Percentiles rank a stretch among this genome's conserved stretches.
phyloP scores from a whole-genome alignment of 2,797 vertebrate genomes.

The Gobio occitaniae region DNA sequence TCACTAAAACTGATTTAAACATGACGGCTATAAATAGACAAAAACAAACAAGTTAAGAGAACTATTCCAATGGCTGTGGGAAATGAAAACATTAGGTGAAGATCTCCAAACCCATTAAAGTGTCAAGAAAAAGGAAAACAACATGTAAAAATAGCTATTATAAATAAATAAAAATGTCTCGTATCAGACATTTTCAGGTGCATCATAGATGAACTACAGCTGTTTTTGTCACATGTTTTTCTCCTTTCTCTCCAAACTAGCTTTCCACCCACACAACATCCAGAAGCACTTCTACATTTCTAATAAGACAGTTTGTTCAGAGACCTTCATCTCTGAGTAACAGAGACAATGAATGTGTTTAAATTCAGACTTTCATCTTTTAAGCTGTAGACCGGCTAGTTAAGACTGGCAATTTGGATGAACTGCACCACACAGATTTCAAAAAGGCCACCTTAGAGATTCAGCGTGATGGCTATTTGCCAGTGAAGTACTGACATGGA shows the following conservation, averaged over 20 bases:
- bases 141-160: neutral
- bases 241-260: neutral
- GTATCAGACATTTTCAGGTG: conserved; percentile 1
- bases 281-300: conserved; percentile 50
- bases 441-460: conserved; percentile 26
- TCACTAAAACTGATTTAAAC: neutral
- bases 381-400: conserved; percentile 31
- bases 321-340: conserved; percentile 24
- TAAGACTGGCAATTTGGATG: conserved; percentile 32
- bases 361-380: conserved; percentile 1
- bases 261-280: conserved; percentile 48
- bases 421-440: conserved; percentile 51
- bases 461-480: conserved; percentile 7
- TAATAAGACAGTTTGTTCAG: conserved; percentile 39
- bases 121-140: conserved; percentile 15
- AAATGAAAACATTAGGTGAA: neutral
- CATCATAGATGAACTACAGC: neutral
- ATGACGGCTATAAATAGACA: neutral
- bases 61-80: neutral
- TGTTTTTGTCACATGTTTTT: conserved; percentile 19
- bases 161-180: neutral
- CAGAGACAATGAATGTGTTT: neutral
- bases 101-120: neutral
- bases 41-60: neutral
- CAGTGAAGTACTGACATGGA: conserved; percentile 8